Evolutionary conservation across 2,888 invertebrate species (phyloP), one percentile per base, ranked within the genome.

Genomic region (Cephus nigrinus): DNA sequence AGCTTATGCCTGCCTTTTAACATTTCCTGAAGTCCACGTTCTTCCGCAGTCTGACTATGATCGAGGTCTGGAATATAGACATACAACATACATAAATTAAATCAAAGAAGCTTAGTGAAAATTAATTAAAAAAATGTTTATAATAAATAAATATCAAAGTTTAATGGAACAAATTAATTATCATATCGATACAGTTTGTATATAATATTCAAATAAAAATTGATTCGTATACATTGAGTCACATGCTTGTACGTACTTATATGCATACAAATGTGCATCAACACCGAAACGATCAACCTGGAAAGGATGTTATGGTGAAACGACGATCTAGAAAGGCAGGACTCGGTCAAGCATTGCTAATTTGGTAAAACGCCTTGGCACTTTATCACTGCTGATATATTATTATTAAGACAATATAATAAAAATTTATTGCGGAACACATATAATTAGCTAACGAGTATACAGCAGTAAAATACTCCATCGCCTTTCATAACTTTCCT

Each of bases 1-100:
- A 85, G 79, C 79, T 84, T 85, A 78, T 80, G 85, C 73, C 84
- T 84, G 69, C 82, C 81, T 79, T 82, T 86, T 73, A 82, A 76
- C 82, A 85, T 85, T 79, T 84, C 86, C 79, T 85, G 84, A 83
- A 84, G 80, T 81, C 85, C 84, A 76, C 82, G 78, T 75, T 87
- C 85, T 81, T 88, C 87, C 83, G 85, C 80, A 69, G 84, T 81
- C 76, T 84, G 84, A 34, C 80, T 80, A 75, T 86, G 86, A 15
- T 33, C 34, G 0, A 74, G 36, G 34, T 35, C 74, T 35, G 35
- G 11, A 84, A 71, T 11, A 71, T 2, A 55, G 23, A 55, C 9
- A 9, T 55, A 55, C 9, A 55, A 55, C 0, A 1, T 55, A 55
- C 2, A 55, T 1, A 23, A 15, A 15, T 23, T 55, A 40, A 40